These are phyloP conservation scores for Sericinus montela DNA, from an alignment of 2,888 invertebrate genomes.

Conservation along the genomic window DNA sequence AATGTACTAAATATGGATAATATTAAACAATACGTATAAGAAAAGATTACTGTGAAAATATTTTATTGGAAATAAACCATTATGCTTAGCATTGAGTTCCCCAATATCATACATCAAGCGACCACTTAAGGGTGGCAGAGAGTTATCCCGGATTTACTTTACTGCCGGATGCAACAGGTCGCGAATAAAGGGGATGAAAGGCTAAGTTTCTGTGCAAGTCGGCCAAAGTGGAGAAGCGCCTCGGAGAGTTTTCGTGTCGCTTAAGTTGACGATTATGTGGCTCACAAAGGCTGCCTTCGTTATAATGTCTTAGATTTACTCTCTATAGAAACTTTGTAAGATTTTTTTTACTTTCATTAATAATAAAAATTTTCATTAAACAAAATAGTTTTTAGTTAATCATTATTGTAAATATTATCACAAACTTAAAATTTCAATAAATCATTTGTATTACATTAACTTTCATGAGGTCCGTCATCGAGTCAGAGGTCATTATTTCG, in stretches of 20 bases:
- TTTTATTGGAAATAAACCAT: too few relatives aligned
- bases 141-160: conserved; percentile 61
- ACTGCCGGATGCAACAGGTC: conserved; percentile 75
- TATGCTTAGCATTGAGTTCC: neutral
- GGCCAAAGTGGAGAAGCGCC: conserved; percentile 26
- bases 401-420: too few relatives aligned
- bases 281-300: neutral
- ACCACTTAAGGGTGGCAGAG: conserved; percentile 32
- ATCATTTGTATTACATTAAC: too few relatives aligned
- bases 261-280: conserved; percentile 38
- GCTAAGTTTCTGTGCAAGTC: conserved; percentile 35
- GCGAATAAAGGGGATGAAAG: conserved; percentile 39
- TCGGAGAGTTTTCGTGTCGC: conserved; percentile 29
- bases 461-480: neutral
- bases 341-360: too few relatives aligned
- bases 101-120: conserved; percentile 18
- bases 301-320: neutral
- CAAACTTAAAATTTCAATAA: too few relatives aligned
- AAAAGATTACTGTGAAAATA: too few relatives aligned
- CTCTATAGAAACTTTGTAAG: too few relatives aligned
- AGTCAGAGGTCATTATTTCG: conserved; percentile 13
- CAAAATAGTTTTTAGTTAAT: too few relatives aligned
- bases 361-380: too few relatives aligned
- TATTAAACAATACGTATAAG: too few relatives aligned
- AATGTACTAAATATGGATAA: too few relatives aligned